A percentile compares a stretch with the other conserved stretches of the same genome.
phyloP scores from a whole-genome alignment of 2,888 invertebrate species.

The Hetaerina titia region DNA sequence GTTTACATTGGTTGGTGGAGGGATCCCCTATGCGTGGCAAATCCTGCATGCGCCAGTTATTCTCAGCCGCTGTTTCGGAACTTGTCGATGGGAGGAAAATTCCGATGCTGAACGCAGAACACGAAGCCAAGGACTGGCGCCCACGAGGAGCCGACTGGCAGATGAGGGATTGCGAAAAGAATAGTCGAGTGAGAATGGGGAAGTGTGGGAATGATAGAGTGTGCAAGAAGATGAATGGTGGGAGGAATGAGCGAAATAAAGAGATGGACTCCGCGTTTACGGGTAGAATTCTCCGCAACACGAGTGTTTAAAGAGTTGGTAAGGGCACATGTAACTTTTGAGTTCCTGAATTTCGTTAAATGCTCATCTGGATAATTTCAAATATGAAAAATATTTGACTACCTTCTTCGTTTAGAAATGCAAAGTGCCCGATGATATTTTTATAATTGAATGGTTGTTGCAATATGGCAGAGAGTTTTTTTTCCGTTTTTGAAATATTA shows the following conservation, averaged over 20 bases:
- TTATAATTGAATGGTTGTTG: no score
- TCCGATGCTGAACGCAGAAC: conserved; percentile 35
- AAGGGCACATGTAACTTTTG: no score
- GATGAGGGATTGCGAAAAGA: conserved; percentile 35
- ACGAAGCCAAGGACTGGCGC: neutral
- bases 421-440: no score
- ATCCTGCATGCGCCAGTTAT: conserved; percentile 7
- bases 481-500: no score
- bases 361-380: no score
- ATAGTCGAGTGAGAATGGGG: neutral
- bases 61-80: conserved; percentile 22
- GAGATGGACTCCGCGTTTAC: neutral
- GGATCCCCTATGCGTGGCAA: neutral
- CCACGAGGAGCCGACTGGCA: neutral
- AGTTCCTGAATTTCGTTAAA: no score
- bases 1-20: neutral
- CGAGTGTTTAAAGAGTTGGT: no score
- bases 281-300: no score
- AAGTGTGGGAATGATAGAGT: conserved; percentile 4
- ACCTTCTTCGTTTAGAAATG: no score
- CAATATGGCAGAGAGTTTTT: no score
- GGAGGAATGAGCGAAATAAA: neutral
- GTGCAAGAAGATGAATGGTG: conserved; percentile 1
- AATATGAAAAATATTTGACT: no score
- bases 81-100: conserved; percentile 31